These are phyloP conservation scores for Phalacrocorax aristotelis DNA, from an alignment of 2,113 vertebrate genomes.

Conservation along the genomic window DNA sequence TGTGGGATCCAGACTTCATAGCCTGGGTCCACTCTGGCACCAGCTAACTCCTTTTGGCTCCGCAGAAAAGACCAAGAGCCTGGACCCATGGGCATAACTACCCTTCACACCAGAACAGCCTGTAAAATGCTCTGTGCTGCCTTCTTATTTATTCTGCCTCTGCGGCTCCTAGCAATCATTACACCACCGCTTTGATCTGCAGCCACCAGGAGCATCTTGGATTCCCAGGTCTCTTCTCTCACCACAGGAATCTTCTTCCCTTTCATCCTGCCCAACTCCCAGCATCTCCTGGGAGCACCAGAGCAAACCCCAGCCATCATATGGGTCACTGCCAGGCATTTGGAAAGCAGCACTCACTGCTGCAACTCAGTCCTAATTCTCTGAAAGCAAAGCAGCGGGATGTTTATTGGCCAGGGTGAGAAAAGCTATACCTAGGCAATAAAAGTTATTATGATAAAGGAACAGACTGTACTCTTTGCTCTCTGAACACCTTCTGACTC, in stretches of 20 bases:
- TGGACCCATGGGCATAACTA: background rate
- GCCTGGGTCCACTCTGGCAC: background rate
- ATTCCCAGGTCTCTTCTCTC: background rate
- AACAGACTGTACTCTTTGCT: conserved; percentile 40
- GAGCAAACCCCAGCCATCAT: background rate
- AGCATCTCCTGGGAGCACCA: background rate
- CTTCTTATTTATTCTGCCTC: background rate
- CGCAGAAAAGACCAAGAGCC: background rate
- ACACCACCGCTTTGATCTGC: background rate
- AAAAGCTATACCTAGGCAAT: conserved; percentile 11
- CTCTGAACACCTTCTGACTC: conserved; percentile 14
- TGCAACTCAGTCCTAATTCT: background rate
- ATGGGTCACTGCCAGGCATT: background rate
- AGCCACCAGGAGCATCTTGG: rapidly evolving
- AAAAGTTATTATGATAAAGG: conserved; percentile 43
- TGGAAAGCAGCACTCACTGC: background rate
- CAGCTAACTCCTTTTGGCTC: background rate
- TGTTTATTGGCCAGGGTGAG: background rate
- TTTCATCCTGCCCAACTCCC: background rate
- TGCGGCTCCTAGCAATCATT: background rate
- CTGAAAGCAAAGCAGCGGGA: background rate
- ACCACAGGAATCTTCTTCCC: background rate
- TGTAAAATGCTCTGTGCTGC: background rate
- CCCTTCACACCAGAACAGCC: background rate
- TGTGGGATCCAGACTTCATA: background rate